Evolutionary conservation across 1,140 invertebrate genomes (phyloP).

Genomic region (Trinorchestia longiramus): DNA sequence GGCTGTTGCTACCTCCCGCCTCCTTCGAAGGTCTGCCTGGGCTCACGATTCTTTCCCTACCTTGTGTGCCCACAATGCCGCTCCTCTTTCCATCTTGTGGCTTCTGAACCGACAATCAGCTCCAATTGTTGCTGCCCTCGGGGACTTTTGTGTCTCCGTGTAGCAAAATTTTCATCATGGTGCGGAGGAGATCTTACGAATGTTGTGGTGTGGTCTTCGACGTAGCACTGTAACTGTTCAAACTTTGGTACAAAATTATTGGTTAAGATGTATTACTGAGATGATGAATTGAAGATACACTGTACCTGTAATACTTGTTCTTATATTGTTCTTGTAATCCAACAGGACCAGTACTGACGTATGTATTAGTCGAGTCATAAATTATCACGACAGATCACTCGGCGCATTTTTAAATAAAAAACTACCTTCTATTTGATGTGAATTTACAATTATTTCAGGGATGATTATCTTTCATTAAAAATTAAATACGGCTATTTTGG

Average conservation of each 20-base stretch:
- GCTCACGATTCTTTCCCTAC: background rate
- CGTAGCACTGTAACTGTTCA: background rate
- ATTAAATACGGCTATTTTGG: background rate
- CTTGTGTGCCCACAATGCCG: background rate
- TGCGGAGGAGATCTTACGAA: background rate
- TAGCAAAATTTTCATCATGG: background rate
- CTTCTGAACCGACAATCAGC: background rate
- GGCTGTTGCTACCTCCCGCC: background rate
- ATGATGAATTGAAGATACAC: background rate
- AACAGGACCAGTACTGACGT: background rate
- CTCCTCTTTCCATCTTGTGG: background rate
- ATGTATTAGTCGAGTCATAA: too few relatives aligned
- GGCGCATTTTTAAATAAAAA: too few relatives aligned
- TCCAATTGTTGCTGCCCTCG: background rate
- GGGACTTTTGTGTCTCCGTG: background rate
- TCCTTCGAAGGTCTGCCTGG: background rate
- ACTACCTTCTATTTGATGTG: too few relatives aligned
- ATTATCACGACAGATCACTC: too few relatives aligned
- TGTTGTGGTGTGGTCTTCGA: background rate
- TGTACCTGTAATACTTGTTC: background rate
- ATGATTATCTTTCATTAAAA: background rate
- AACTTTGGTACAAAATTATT: background rate
- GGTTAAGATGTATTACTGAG: background rate
- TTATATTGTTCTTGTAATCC: background rate
- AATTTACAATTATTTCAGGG: too few relatives aligned